These are phyloP conservation scores for Cyclophora punctaria DNA, from an alignment of 2,888 invertebrate genomes.

Conservation along the genomic window DNA sequence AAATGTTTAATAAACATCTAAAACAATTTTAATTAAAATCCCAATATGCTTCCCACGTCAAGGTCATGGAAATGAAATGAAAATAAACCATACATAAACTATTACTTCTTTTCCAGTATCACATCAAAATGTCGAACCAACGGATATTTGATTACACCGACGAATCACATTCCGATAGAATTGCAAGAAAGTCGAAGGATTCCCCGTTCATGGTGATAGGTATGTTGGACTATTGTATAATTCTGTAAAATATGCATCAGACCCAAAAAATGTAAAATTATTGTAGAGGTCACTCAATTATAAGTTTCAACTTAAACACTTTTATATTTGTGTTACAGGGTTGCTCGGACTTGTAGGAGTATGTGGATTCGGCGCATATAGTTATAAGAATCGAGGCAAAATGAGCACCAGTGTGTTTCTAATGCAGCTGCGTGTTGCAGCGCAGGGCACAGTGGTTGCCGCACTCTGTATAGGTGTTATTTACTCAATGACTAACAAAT, in stretches of 20 bases:
- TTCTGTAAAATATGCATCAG: no score
- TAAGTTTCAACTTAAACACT: background rate
- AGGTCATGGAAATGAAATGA: background rate
- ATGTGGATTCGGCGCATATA: slow-evolving; percentile 82
- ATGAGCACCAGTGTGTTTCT: slow-evolving; percentile 89
- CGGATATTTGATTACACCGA: slow-evolving; percentile 64
- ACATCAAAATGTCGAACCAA: slow-evolving; percentile 45
- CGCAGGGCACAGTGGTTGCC: slow-evolving; percentile 88
- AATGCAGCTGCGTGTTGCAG: slow-evolving; percentile 90
- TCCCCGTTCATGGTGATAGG: slow-evolving; percentile 83
- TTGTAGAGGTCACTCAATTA: no score
- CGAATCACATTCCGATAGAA: slow-evolving; percentile 72
- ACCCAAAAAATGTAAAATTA: no score
- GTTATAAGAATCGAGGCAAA: slow-evolving; percentile 81
- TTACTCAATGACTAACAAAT: slow-evolving; percentile 79
- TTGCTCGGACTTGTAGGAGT: slow-evolving; percentile 80
- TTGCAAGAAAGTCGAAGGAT: slow-evolving; percentile 81
- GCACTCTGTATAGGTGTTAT: slow-evolving; percentile 82
- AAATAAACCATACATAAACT: background rate
- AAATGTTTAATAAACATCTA: no score
- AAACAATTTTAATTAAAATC: no score
- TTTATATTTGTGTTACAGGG: slow-evolving; percentile 66
- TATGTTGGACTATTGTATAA: slow-evolving; percentile 39
- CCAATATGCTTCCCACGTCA: background rate
- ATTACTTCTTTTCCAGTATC: background rate